Conservation (phyloP, 2,888 invertebrate genomes). For the Xanthia icteritia region DNA sequence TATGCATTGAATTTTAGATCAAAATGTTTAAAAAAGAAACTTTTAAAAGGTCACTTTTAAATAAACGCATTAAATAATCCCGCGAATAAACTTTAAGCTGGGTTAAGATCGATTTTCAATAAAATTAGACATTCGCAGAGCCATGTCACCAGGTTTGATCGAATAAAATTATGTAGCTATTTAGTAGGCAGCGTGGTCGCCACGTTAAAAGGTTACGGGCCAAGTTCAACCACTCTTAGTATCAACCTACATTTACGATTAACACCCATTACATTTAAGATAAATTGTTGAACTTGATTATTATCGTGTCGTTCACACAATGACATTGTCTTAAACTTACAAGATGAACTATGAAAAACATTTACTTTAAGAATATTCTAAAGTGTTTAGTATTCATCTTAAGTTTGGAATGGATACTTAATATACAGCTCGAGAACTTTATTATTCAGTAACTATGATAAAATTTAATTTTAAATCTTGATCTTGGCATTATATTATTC, state of each 20-base stretch:
- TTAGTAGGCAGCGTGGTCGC: conserved; percentile 55
- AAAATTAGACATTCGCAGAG: conserved; percentile 33
- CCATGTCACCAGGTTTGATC: conserved; percentile 32
- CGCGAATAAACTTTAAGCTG: conserved; percentile 19
- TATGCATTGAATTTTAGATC: conserved; percentile 4
- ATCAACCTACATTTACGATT: conserved; percentile 55
- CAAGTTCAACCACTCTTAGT: conserved; percentile 82
- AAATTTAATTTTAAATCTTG: conserved; percentile 42
- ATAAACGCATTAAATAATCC: conserved; percentile 17
- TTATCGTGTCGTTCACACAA: conserved; percentile 26
- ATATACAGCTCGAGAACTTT: conserved; percentile 39
- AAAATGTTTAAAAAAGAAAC: conserved; percentile 17
- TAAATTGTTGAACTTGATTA: conserved; percentile 40
- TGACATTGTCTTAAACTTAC: conserved; percentile 39
- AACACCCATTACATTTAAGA: conserved; percentile 45
- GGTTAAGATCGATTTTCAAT: conserved; percentile 34
- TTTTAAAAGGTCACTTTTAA: conserved; percentile 22
- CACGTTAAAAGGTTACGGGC: conserved; percentile 74
- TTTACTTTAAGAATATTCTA: conserved; percentile 32
- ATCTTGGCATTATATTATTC: conserved; percentile 29
- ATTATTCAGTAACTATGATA: conserved; percentile 27
- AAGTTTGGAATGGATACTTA: conserved; percentile 49
- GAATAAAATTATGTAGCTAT: conserved; percentile 47
- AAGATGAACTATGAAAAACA: conserved; percentile 22
- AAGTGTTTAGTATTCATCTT: conserved; percentile 46